Base-by-base conservation (phyloP, 2,797 vertebrate species). In the Pogoniulus pusillus region DNA sequence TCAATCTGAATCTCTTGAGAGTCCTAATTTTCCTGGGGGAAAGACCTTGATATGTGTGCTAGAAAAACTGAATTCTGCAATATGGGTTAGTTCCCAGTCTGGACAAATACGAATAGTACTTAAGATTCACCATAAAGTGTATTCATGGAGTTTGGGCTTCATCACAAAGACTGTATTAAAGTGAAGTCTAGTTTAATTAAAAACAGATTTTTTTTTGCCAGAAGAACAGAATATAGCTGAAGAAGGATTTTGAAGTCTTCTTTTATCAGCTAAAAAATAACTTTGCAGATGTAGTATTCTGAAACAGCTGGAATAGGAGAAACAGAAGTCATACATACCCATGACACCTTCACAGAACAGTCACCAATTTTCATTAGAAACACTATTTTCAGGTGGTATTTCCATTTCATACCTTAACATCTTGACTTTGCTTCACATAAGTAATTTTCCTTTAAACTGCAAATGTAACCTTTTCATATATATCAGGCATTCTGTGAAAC, bases 81-180 rank as follows among this genome's bases (percentile, higher is more conserved):
- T 75, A 53, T 17, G 5, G 22, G 0, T 4, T 73, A 27, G 14
- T 29, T 3, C 1, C 2, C 7, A 17, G 8, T 66, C 7, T 47
- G 10, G 7, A 47, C 6, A 43, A 39, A 45, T 13, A 47, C 10
- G 41, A 51, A 37, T 12, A 58, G 9, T 10, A 49, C 2, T 3
- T 35, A 18, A 73, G 6, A 41, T 30, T 12, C 8, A 62, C 4
- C 6, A 65, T 24, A 43, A 23, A 59, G 2, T 39, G 3, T 49
- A 14, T 29, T 11, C 7, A 14, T 27, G 8, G 32, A 69, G 3
- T 27, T 7, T 55, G 27, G 6, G 2, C 7, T 77, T 6, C 13
- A 17, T 24, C 29, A 20, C 6, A 16, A 75, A 83, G 10, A 55
- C 7, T 64, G 6, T 53, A 47, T 32, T 54, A 59, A 58, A 7